Percentiles rank a stretch among this genome's conserved stretches.
These are phyloP conservation scores for Leptinotarsa texana DNA, from an alignment of 1,140 invertebrate species.

Conservation along the genomic window DNA sequence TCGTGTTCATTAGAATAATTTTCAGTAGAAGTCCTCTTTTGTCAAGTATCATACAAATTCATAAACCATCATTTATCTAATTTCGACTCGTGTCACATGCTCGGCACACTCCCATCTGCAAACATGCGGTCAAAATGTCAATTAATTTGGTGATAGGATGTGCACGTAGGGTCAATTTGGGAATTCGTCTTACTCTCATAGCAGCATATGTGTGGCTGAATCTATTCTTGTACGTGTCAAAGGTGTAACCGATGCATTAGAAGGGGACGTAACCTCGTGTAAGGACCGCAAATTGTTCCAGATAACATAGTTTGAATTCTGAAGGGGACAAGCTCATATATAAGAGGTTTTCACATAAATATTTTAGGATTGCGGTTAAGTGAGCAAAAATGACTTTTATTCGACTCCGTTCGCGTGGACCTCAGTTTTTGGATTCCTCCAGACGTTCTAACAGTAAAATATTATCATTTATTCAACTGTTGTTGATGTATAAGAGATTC, in stretches of 20 bases:
- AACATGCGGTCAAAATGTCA: slow-evolving; percentile 7
- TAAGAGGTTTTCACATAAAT: neutral
- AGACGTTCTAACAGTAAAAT: too few species aligned
- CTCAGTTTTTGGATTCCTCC: too few species aligned
- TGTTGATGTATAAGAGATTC: too few species aligned
- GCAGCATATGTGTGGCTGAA: neutral
- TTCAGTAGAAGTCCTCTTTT: too few species aligned
- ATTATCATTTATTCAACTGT: too few species aligned
- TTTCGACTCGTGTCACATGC: slow-evolving; percentile 1
- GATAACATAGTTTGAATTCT: neutral
- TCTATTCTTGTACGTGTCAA: neutral
- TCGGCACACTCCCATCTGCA: neutral
- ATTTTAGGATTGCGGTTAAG: neutral
- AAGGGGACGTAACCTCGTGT: neutral
- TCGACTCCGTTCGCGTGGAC: too few species aligned
- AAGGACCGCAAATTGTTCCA: neutral
- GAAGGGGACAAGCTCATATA: neutral
- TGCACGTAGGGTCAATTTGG: neutral
- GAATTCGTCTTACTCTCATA: neutral
- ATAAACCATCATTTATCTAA: neutral
- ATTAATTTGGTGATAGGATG: slow-evolving; percentile 8
- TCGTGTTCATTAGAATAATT: too few species aligned
- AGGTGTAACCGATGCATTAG: slow-evolving; percentile 4
- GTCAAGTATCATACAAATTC: too few species aligned
- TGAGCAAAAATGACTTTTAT: too few species aligned